Conservation (phyloP, 2,113 vertebrate genomes). For the Theropithecus gelada region DNA sequence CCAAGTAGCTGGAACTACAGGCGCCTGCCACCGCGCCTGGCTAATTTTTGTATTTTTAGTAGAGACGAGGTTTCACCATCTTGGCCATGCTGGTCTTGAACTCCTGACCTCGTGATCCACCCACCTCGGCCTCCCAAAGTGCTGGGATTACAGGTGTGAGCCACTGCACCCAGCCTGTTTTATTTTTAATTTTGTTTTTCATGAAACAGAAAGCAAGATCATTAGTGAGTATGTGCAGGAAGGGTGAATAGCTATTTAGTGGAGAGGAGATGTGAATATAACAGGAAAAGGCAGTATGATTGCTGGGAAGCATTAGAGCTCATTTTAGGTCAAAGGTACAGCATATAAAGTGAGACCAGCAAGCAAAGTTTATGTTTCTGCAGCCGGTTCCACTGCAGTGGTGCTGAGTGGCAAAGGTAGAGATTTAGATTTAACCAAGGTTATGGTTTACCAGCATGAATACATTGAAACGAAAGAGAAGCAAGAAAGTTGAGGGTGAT, state of each 20-base stretch:
- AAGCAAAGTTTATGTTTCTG: neutral
- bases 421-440: neutral
- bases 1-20: no score
- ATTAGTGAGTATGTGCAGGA: neutral
- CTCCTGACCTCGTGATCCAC: no score
- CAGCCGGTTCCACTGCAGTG: neutral
- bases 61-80: no score
- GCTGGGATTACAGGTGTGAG: no score
- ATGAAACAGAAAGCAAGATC: neutral
- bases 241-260: neutral
- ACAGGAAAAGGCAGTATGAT: neutral
- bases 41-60: no score
- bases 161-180: neutral
- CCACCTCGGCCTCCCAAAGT: no score
- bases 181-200: neutral
- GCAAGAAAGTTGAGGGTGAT: neutral
- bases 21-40: accelerated
- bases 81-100: no score
- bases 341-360: neutral
- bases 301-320: neutral
- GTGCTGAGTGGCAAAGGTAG: neutral
- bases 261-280: neutral
- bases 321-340: neutral
- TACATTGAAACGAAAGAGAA: neutral
- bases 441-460: neutral